These are phyloP conservation scores for Hedychridium roseum DNA, from an alignment of 2,888 invertebrate species.

Conservation along the genomic window DNA sequence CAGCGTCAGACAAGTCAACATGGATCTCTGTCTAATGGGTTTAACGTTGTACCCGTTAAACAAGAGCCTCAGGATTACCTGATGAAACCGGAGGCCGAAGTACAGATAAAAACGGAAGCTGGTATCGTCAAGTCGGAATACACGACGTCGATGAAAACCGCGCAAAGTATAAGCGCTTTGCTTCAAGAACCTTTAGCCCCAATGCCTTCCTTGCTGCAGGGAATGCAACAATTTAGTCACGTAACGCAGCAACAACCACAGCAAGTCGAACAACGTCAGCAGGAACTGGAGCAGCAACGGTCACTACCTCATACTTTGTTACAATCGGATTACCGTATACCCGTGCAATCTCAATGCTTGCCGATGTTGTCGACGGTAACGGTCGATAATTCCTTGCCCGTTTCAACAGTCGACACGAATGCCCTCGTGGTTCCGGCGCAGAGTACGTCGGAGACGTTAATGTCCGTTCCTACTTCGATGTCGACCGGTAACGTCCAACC, in stretches of 20 bases:
- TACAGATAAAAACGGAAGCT: constrained; percentile 7
- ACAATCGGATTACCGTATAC: constrained; percentile 20
- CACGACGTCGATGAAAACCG: constrained; percentile 54
- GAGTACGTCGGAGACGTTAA: constrained; percentile 33
- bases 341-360: constrained; percentile 22
- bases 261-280: constrained; percentile 33
- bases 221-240: constrained; percentile 49
- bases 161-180: constrained; percentile 56
- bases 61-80: constrained; percentile 30
- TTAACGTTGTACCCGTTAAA: constrained; percentile 16
- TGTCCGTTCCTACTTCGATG: constrained; percentile 19
- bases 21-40: constrained; percentile 40
- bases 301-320: constrained; percentile 24
- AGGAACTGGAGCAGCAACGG: constrained; percentile 25
- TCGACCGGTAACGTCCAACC: too few species aligned
- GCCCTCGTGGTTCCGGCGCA: constrained; percentile 39
- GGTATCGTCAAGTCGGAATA: constrained; percentile 27
- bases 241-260: constrained; percentile 49
- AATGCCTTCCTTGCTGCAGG: constrained; percentile 53
- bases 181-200: constrained; percentile 54
- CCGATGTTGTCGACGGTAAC: constrained; percentile 24
- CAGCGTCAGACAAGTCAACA: constrained; percentile 35
- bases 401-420: constrained; percentile 54
- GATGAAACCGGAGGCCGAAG: constrained; percentile 7
- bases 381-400: too few species aligned